Evolutionary conservation across 2,888 invertebrate species (phyloP).

Genomic region (Tromatobia lineatoria): DNA sequence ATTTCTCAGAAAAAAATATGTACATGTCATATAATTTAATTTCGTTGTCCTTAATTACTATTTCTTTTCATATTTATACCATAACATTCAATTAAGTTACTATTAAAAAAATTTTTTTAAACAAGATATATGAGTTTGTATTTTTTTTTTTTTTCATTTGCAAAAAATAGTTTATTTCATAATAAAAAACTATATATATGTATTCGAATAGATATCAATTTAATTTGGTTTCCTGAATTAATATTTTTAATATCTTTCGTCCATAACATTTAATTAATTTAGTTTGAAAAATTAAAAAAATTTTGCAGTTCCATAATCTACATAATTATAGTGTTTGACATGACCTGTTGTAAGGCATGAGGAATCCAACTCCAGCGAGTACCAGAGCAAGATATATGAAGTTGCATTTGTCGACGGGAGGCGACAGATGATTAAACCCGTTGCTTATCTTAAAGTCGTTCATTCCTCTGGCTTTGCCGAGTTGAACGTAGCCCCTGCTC

Average conservation of each 20-base stretch:
- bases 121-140: too few species aligned
- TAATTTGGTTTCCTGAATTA: too few species aligned
- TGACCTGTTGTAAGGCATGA: conserved; percentile 97
- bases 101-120: neutral
- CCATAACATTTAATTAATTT: conserved; percentile 2
- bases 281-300: neutral
- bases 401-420: conserved; percentile 90
- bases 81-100: neutral
- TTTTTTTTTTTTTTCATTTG: too few species aligned
- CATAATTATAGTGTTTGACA: conserved; percentile 37
- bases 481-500: conserved; percentile 89
- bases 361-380: conserved; percentile 95
- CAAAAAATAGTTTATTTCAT: too few species aligned
- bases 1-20: too few species aligned
- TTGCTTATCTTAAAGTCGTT: conserved; percentile 86
- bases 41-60: too few species aligned
- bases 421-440: conserved; percentile 88
- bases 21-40: too few species aligned
- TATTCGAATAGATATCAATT: too few species aligned
- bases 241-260: neutral
- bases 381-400: conserved; percentile 92
- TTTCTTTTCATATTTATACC: neutral
- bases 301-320: neutral
- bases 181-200: too few species aligned
- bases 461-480: conserved; percentile 88